Base-by-base conservation (phyloP, 2,888 invertebrate species). In the Acleris laterana region DNA sequence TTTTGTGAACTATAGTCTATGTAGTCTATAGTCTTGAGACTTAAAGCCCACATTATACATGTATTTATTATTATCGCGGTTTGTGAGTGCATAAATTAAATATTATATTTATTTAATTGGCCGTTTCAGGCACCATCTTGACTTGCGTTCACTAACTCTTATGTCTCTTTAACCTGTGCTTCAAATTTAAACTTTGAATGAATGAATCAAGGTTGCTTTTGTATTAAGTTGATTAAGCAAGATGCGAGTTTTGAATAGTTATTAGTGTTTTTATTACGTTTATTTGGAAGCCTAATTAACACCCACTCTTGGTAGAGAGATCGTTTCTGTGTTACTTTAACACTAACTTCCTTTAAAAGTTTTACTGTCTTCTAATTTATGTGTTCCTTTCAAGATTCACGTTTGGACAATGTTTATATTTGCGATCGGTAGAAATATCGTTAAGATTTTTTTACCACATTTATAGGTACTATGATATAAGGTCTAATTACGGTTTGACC, bases 251-350 rank as follows among this genome's bases (percentile, higher is more conserved):
- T 44, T n/a, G 6, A n/a, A 44, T 3, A n/a, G 46, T 46, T 1
- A 46, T 16, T 17, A 17, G 44, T 44, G 6, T 46, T 46, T 55
- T 55, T 55, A 55, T 55, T 42, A 20, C 55, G 20, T 59, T 58
- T 53, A 59, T 59, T 59, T 64, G 53, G 63, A 19, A 49, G 38
- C 64, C 49, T 60, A 64, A 64, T 59, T 53, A 59, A 64, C 59
- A 48, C 59, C 59, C 52, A 28, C 42, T 5, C 22, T 20, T 22
- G 20, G 55, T 13, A 32, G 32, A 32, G 42, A 55, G 42, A 55
- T 42, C 22, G 38, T 25, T 46, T 38, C 53, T 25, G 46, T 42
- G 63, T 58, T 55, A 55, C 59, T 49, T 49, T 42, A 59, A 59
- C 64, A 63, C 17, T 17, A 57, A 48, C 42, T 17, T 55, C 59